A percentile compares a stretch with the other conserved stretches of the same genome.
Evolutionary conservation across 2,113 vertebrate species (phyloP).

Genomic region (Campylorhamphus procurvoides): DNA sequence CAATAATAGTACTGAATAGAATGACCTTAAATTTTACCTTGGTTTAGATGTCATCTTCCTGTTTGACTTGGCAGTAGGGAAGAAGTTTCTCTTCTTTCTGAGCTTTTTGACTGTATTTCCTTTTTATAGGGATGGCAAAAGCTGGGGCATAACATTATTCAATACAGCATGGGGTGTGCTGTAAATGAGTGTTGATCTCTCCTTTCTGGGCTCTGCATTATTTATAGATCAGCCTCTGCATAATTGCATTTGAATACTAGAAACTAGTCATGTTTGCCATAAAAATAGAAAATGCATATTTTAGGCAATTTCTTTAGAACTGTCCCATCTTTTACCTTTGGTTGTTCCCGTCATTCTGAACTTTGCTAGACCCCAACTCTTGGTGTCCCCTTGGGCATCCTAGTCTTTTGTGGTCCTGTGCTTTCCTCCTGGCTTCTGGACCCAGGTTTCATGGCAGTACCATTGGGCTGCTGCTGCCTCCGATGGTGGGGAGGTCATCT

Average conservation of each 20-base stretch:
- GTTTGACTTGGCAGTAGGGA: neutral
- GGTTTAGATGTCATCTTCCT: neutral
- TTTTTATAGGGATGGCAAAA: neutral
- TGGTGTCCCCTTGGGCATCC: neutral
- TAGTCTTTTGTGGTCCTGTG: neutral
- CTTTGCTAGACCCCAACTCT: neutral
- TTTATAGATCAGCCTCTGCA: slow-evolving; percentile 49
- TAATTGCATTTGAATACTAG: slow-evolving; percentile 62
- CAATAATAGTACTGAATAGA: neutral
- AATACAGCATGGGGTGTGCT: neutral
- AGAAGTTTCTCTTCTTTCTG: neutral
- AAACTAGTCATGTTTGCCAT: slow-evolving; percentile 25
- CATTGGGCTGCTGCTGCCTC: neutral
- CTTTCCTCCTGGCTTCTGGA: neutral
- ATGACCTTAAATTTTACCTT: neutral
- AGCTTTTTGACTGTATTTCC: neutral
- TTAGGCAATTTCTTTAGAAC: neutral
- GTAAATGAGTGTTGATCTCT: slow-evolving; percentile 31
- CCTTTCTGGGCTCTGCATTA: slow-evolving; percentile 51
- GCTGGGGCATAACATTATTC: slow-evolving; percentile 2
- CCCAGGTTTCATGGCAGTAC: neutral
- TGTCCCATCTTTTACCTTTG: neutral
- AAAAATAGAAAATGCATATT: slow-evolving; percentile 29
- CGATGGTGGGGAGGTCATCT: neutral
- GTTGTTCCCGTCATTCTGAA: neutral